Conservation (phyloP, 2,888 invertebrate species). For the Neocrepidodera transversa region DNA sequence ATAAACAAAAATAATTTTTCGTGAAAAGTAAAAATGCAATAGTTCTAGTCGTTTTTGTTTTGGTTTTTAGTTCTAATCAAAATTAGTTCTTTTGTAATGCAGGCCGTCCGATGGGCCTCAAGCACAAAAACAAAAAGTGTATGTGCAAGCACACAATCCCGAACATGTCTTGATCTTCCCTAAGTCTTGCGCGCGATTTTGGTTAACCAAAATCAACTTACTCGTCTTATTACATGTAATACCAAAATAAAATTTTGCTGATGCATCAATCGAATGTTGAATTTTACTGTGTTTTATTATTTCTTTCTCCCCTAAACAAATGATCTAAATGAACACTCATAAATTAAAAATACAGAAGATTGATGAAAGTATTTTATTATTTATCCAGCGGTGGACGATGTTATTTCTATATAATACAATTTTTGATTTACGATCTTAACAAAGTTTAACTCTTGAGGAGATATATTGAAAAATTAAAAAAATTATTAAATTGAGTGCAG, state of each 20-base stretch:
- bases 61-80: constrained; percentile 35
- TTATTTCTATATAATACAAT: too few relatives aligned
- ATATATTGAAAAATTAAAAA: too few relatives aligned
- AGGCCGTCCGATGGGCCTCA: constrained; percentile 51
- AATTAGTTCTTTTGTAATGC: constrained; percentile 45
- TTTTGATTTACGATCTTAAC: too few relatives aligned
- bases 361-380: not conserved
- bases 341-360: not conserved
- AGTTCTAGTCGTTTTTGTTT: constrained; percentile 52
- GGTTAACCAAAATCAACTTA: constrained; percentile 55
- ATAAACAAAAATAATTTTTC: constrained; percentile 42
- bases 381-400: too few relatives aligned
- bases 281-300: constrained; percentile 18
- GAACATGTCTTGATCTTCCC: constrained; percentile 59
- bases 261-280: constrained; percentile 49
- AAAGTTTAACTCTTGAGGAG: too few relatives aligned
- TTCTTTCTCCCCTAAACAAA: not conserved
- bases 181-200: constrained; percentile 58
- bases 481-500: too few relatives aligned
- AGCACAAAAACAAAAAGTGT: constrained; percentile 49
- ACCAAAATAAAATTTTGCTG: constrained; percentile 57
- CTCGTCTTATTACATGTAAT: constrained; percentile 59
- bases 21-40: constrained; percentile 44
- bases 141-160: constrained; percentile 54
- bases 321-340: not conserved